A percentile compares a stretch with the other conserved stretches of the same genome.
phyloP scores from a whole-genome alignment of 2,888 invertebrate genomes.

The Drosophila anomalata region DNA sequence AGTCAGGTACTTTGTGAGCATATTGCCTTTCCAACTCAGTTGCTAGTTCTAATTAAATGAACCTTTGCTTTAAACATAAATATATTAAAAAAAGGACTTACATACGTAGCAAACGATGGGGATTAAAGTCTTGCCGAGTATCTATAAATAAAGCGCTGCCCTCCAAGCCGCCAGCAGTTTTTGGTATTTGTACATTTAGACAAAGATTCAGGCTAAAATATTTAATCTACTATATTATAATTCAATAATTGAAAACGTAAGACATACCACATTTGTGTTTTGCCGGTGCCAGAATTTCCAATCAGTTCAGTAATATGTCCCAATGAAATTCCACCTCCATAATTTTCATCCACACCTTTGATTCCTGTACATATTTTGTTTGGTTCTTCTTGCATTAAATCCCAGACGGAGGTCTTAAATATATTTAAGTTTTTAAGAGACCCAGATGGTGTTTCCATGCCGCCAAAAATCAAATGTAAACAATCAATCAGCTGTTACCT shows the following conservation, averaged over 20 bases:
- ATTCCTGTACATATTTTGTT: conserved; percentile 47
- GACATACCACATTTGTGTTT: conserved; percentile 59
- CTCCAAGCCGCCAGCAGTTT: conserved; percentile 36
- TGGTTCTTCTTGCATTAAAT: background rate
- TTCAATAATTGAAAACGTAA: too few species aligned
- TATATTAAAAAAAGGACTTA: background rate
- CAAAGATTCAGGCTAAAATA: conserved; percentile 53
- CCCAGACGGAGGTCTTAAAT: conserved; percentile 30
- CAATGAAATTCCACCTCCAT: conserved; percentile 55
- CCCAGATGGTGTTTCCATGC: background rate
- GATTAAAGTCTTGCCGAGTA: conserved; percentile 53
- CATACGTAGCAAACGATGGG: conserved; percentile 46
- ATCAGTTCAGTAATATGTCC: conserved; percentile 54
- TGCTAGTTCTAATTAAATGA: conserved; percentile 44
- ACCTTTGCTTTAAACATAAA: background rate
- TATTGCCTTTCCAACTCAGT: conserved; percentile 25
- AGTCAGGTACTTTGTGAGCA: background rate
- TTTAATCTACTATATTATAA: background rate
- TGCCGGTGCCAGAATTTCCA: conserved; percentile 60
- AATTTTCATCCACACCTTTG: conserved; percentile 35
- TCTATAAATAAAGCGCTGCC: conserved; percentile 60
- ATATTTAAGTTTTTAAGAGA: conserved; percentile 1
- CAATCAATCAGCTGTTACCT: conserved; percentile 1
- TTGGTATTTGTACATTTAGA: conserved; percentile 58
- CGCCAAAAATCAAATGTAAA: conserved; percentile 11